A percentile compares a stretch with the other conserved stretches of the same genome.
Evolutionary conservation across 2,888 invertebrate genomes (phyloP).

Genomic region (Microctonus hyperodae): DNA sequence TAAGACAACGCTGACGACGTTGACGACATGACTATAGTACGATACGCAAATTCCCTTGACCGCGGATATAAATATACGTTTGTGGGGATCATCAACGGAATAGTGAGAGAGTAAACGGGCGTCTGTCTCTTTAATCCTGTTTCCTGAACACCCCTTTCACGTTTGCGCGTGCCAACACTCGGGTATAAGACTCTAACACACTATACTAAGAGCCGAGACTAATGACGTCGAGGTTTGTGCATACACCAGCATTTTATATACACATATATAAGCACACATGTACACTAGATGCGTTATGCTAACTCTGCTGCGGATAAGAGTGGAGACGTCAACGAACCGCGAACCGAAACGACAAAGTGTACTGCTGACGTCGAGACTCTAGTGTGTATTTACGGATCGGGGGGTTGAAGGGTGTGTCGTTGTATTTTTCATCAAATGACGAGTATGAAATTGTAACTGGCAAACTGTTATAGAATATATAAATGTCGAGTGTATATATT

Average conservation of each 20-base stretch:
- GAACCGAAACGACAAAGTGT: slow-evolving; percentile 16
- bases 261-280: background rate
- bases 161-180: slow-evolving; percentile 26
- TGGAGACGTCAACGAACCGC: slow-evolving; percentile 17
- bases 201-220: slow-evolving; percentile 26
- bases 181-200: slow-evolving; percentile 12
- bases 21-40: background rate
- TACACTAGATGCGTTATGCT: too few species aligned
- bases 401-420: too few species aligned
- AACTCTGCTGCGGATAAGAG: background rate
- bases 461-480: too few species aligned
- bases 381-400: background rate
- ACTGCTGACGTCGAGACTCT: slow-evolving; percentile 9
- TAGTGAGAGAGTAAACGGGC: slow-evolving; percentile 24
- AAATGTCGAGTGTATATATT: background rate
- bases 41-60: slow-evolving; percentile 23
- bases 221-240: slow-evolving; percentile 23
- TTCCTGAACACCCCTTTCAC: slow-evolving; percentile 28
- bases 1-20: slow-evolving; percentile 6
- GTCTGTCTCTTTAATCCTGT: slow-evolving; percentile 57
- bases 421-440: slow-evolving; percentile 8
- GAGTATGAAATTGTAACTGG: background rate
- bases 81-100: background rate
- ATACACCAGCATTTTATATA: background rate
- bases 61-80: slow-evolving; percentile 30